Percentiles rank a stretch among this genome's conserved stretches.
Evolutionary conservation across 2,113 vertebrate genomes (phyloP).

Genomic region (Pica pica): DNA sequence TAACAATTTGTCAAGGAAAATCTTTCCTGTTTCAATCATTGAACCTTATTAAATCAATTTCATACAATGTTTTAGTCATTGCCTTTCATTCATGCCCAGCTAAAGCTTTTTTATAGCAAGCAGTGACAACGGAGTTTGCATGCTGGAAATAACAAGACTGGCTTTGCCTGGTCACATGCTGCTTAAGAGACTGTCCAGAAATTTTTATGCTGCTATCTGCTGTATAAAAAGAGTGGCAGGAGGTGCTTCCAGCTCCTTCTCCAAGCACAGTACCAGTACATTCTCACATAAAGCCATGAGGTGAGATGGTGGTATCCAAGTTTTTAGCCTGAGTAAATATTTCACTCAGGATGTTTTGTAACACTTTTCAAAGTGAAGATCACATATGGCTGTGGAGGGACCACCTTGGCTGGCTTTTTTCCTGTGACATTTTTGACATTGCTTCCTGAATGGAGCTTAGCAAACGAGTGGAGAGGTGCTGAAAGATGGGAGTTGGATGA

Average conservation of each 20-base stretch:
- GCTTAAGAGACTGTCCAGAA: neutral
- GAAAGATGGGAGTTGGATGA: neutral
- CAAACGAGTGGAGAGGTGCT: neutral
- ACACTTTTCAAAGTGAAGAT: neutral
- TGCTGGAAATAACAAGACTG: neutral
- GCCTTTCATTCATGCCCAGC: neutral
- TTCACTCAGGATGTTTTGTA: neutral
- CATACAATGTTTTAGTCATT: neutral
- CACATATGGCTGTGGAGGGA: neutral
- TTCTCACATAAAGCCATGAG: neutral
- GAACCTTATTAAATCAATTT: conserved; percentile 42
- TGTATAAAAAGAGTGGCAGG: neutral
- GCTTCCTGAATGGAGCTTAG: neutral
- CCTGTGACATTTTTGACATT: neutral
- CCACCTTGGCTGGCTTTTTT: neutral
- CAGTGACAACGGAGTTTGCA: neutral
- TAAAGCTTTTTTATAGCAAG: neutral
- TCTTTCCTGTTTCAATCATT: conserved; percentile 13
- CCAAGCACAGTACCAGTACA: neutral
- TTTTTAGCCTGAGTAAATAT: neutral
- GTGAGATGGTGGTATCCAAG: neutral
- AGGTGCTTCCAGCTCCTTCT: neutral
- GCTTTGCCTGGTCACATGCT: neutral
- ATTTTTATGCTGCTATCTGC: neutral
- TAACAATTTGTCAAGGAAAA: conserved; percentile 25